Evolutionary conservation across 1,140 invertebrate genomes (phyloP), one percentile per base, ranked within the genome.

Genomic region (Harpegnathos saltator): DNA sequence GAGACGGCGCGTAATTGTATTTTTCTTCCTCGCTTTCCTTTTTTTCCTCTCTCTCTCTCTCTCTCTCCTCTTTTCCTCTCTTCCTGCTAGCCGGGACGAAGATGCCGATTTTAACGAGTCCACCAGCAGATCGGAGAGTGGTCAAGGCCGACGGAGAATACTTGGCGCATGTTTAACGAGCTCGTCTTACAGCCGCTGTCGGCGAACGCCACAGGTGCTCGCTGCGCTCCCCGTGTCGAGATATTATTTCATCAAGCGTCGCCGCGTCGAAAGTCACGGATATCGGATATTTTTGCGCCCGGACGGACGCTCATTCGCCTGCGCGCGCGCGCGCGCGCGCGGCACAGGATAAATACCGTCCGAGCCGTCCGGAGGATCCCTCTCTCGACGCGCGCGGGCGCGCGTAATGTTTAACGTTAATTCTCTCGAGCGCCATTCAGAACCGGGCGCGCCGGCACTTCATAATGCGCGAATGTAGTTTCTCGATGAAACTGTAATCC

Each of bases 141-240:
- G 9, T 71, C 56, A 14, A 50, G 22, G 12, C 38, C 11, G 22
- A 58, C 26, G 19, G 33, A n/a, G n/a, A 48, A 78, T 26, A 71
- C 54, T 71, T 68, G 22, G 33, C 75, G 33, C 52, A 24, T 58
- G 24, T 26, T 69, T 44, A 69, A 59, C 14, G 24, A 59, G 19
- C 44, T 59, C 12, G 44, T 54, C 54, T 19, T 54, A 19, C 12
- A 19, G 9, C 22, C 19, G 63, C 4, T 69, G 26, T 52, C 66
- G 24, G 22, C 3, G 24, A 17, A 59, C 22, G 52, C 75, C 54
- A 80, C 75, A 80, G 75, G 65, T 80, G 75, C 75, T 58, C 17
- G 33, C 73, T 3, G 19, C 17, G 5, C n/a, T 17, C 2, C n/a
- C 12, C n/a, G n/a, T 14, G n/a, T 72, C 52, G 33, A 38, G 50